These are phyloP conservation scores for Carassius carassius DNA, from an alignment of 2,113 vertebrate genomes.

Conservation along the genomic window DNA sequence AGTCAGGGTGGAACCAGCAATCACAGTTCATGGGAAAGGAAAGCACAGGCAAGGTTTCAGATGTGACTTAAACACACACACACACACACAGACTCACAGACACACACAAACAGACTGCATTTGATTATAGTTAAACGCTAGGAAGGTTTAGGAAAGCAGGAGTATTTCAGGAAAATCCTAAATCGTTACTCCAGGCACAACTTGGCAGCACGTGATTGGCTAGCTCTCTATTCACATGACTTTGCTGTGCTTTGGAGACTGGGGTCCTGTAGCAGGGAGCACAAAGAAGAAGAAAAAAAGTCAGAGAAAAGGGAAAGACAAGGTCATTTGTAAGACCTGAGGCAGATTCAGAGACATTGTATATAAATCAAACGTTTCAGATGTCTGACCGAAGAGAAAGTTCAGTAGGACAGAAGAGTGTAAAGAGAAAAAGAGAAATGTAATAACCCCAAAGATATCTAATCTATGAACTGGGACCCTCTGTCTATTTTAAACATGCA, in stretches of 20 bases:
- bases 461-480: neutral
- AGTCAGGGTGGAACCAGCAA: slow-evolving; percentile 9
- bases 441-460: neutral
- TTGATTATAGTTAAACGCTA: neutral
- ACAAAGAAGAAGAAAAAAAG: neutral
- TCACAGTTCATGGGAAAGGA: slow-evolving; percentile 25
- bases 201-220: slow-evolving; percentile 71
- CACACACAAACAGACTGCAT: neutral
- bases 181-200: slow-evolving; percentile 59
- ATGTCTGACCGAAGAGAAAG: neutral
- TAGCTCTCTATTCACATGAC: slow-evolving; percentile 54
- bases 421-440: neutral
- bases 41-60: slow-evolving; percentile 36
- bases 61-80: slow-evolving; percentile 42
- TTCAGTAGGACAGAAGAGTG: neutral
- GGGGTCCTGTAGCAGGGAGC: slow-evolving; percentile 31
- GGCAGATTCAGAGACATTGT: neutral
- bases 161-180: slow-evolving; percentile 44
- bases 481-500: neutral
- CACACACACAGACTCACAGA: neutral
- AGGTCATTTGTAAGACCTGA: neutral
- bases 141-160: slow-evolving; percentile 5
- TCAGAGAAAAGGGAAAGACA: neutral
- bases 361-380: neutral
- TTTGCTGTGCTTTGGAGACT: slow-evolving; percentile 47